Evolutionary conservation across 2,797 vertebrate genomes (phyloP).

Genomic region (Pantherophis alleghaniensis): DNA sequence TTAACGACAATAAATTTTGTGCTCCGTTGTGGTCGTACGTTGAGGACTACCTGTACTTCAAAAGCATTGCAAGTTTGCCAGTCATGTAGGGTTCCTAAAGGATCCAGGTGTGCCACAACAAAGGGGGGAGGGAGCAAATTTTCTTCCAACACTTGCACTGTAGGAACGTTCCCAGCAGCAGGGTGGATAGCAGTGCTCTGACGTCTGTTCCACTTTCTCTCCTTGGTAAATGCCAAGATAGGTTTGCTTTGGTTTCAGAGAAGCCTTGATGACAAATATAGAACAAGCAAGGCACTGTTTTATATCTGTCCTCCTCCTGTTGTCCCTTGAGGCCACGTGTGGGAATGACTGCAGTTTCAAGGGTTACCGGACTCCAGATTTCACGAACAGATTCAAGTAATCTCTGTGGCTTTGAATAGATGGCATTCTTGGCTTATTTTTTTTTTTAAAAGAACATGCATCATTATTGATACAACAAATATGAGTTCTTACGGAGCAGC

Average conservation of each 20-base stretch:
- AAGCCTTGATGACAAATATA: background rate
- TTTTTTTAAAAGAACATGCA: background rate
- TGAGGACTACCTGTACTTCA: background rate
- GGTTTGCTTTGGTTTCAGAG: background rate
- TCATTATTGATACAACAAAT: background rate
- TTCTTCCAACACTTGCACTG: background rate
- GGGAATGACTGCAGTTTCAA: background rate
- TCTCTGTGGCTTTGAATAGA: background rate
- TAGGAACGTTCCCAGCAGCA: background rate
- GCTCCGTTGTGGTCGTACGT: background rate
- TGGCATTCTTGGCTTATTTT: background rate
- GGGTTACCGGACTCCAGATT: background rate
- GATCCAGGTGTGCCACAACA: background rate
- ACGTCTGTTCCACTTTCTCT: background rate
- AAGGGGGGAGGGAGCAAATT: background rate
- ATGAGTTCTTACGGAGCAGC: background rate
- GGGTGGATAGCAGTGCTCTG: background rate
- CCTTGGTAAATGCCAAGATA: background rate
- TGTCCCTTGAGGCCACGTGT: background rate
- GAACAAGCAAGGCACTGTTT: background rate
- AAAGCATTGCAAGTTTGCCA: background rate
- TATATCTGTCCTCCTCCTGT: background rate
- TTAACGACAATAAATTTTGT: background rate
- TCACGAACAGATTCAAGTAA: background rate
- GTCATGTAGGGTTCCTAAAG: background rate